These are phyloP conservation scores for Caenorhabditis sinica DNA, from an alignment of 2,888 invertebrate genomes.

Conservation along the genomic window DNA sequence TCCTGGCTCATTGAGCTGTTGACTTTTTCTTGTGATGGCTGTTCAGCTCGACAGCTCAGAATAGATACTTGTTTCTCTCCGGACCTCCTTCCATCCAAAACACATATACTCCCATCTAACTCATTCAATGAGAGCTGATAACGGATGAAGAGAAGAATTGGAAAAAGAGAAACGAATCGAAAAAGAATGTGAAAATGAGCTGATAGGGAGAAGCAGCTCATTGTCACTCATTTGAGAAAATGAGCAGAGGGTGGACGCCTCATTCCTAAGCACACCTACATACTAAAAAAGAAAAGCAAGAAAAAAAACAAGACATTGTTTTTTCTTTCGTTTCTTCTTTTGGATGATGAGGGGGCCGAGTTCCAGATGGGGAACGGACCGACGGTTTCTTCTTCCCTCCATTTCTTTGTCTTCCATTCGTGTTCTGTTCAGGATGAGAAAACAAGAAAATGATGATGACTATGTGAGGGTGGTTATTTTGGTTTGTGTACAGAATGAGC, in stretches of 20 bases:
- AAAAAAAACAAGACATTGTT: constrained; percentile 28
- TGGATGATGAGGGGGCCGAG: constrained; percentile 19
- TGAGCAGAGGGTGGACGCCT: not conserved
- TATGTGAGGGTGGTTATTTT: constrained; percentile 22
- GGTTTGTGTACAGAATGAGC: constrained; percentile 13
- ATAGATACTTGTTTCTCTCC: constrained; percentile 17
- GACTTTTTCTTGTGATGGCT: not conserved
- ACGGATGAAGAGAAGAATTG: constrained; percentile 14
- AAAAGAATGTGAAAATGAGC: constrained; percentile 35
- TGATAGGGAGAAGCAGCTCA: constrained; percentile 45
- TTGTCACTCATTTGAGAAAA: constrained; percentile 43
- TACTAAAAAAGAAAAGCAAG: not conserved
- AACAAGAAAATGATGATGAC: constrained; percentile 35
- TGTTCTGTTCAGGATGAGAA: constrained; percentile 9
- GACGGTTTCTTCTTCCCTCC: constrained; percentile 21
- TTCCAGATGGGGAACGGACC: constrained; percentile 29
- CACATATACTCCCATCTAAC: constrained; percentile 20
- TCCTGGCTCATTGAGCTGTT: constrained; percentile 1
- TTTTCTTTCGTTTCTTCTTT: constrained; percentile 34
- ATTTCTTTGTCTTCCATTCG: constrained; percentile 19
- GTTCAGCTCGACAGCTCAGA: constrained; percentile 31
- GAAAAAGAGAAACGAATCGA: constrained; percentile 34
- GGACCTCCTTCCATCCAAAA: constrained; percentile 8
- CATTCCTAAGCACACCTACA: constrained; percentile 17
- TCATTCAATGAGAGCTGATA: constrained; percentile 33